These are phyloP conservation scores for Choristoneura fumiferana DNA, from an alignment of 1,140 invertebrate genomes.

Conservation along the genomic window DNA sequence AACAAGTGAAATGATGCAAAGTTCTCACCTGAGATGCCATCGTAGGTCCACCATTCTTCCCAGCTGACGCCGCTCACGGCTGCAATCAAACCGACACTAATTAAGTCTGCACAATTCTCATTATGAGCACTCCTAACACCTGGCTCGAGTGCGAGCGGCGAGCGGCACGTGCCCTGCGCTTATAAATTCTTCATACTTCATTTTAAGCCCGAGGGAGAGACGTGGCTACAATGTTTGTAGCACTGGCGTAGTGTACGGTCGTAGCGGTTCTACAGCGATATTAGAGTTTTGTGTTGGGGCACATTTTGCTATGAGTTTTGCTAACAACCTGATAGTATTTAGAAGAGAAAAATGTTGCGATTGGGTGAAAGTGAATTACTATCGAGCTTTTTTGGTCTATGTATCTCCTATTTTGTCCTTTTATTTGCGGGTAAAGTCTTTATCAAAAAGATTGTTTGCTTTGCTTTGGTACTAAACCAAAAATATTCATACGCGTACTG, in stretches of 20 bases:
- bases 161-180: constrained; percentile 11
- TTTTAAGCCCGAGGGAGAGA: not conserved
- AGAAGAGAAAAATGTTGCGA: too few species aligned
- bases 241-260: not conserved
- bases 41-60: constrained; percentile 97
- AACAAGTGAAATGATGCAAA: constrained; percentile 20
- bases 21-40: constrained; percentile 92
- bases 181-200: constrained; percentile 19
- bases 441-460: too few species aligned
- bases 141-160: constrained; percentile 1
- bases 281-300: not conserved
- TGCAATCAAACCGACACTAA: constrained; percentile 71
- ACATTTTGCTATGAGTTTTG: too few species aligned
- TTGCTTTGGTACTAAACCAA: too few species aligned
- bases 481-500: too few species aligned
- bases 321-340: too few species aligned
- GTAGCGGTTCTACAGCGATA: not conserved
- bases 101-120: constrained; percentile 60
- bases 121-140: constrained; percentile 38
- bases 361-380: too few species aligned
- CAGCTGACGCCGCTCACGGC: constrained; percentile 85
- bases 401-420: too few species aligned
- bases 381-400: too few species aligned
- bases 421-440: too few species aligned
- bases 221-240: not conserved